These are phyloP conservation scores for Cheilinus undulatus DNA, from an alignment of 2,113 vertebrate genomes.

Conservation along the genomic window DNA sequence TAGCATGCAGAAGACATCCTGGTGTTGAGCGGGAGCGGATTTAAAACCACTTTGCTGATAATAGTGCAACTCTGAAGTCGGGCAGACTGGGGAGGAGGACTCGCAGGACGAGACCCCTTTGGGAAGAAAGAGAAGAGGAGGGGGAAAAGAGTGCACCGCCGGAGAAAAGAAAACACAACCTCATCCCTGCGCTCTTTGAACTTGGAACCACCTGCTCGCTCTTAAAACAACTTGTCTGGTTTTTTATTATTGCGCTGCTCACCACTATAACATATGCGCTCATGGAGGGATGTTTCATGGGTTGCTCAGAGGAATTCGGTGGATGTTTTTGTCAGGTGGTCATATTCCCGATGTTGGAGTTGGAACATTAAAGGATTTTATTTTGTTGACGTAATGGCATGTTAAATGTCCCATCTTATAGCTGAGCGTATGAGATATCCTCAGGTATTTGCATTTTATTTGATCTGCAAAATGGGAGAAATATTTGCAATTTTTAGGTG, in stretches of 20 bases:
- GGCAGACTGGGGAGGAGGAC: constrained; percentile 52
- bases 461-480: not conserved
- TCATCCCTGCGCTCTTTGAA: constrained; percentile 77
- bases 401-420: constrained; percentile 2
- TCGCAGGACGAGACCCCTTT: constrained; percentile 44
- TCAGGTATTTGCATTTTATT: not conserved
- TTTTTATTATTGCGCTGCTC: constrained; percentile 65
- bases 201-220: constrained; percentile 76
- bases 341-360: constrained; percentile 1
- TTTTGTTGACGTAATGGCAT: constrained; percentile 19
- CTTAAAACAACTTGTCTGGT: constrained; percentile 70
- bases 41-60: constrained; percentile 86
- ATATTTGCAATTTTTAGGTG: not conserved
- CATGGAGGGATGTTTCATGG: constrained; percentile 30
- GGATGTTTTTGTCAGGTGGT: constrained; percentile 21
- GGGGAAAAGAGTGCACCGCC: constrained; percentile 16
- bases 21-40: constrained; percentile 79
- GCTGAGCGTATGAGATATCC: not conserved
- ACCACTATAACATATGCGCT: constrained; percentile 61
- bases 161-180: constrained; percentile 71
- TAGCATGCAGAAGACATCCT: constrained; percentile 82
- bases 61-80: constrained; percentile 74
- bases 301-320: constrained; percentile 20
- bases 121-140: constrained; percentile 22
- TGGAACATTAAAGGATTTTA: constrained; percentile 8